A percentile compares a stretch with the other conserved stretches of the same genome.
These are phyloP conservation scores for Psilopsiagon aurifrons DNA, from an alignment of 2,113 vertebrate genomes.

Conservation along the genomic window DNA sequence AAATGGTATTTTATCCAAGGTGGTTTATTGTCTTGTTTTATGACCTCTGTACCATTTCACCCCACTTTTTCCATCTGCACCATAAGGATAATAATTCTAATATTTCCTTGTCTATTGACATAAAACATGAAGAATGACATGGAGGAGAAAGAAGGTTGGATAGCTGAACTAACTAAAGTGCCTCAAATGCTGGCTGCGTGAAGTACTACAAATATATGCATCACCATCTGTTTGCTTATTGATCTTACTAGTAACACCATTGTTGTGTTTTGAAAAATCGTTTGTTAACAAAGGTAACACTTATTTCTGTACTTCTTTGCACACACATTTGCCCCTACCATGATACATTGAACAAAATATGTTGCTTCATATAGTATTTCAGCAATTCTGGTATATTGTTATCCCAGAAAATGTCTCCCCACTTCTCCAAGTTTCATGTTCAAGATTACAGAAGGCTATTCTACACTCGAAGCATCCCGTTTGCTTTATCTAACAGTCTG, in stretches of 20 bases:
- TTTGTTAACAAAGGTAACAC: not conserved
- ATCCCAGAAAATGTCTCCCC: not conserved
- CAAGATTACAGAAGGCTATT: not conserved
- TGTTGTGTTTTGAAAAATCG: not conserved
- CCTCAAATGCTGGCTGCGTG: not conserved
- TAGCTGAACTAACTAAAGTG: slow-evolving; percentile 2
- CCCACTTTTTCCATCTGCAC: not conserved
- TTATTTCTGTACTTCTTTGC: not conserved
- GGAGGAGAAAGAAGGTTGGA: not conserved
- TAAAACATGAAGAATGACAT: not conserved
- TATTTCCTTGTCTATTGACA: not conserved
- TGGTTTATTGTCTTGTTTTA: not conserved
- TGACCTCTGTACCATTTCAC: not conserved
- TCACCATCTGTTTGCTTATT: slow-evolving; percentile 5
- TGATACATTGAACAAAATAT: not conserved
- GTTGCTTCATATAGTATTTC: not conserved
- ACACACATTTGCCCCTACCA: not conserved
- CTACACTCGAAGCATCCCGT: not conserved
- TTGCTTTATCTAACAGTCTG: not conserved
- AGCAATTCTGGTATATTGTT: not conserved
- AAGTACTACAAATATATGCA: not conserved
- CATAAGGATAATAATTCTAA: not conserved
- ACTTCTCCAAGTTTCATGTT: not conserved
- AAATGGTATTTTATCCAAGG: not conserved
- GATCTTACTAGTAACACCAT: not conserved